Evolutionary conservation across 2,113 vertebrate species (phyloP).

Genomic region (Microtus ochrogaster): DNA sequence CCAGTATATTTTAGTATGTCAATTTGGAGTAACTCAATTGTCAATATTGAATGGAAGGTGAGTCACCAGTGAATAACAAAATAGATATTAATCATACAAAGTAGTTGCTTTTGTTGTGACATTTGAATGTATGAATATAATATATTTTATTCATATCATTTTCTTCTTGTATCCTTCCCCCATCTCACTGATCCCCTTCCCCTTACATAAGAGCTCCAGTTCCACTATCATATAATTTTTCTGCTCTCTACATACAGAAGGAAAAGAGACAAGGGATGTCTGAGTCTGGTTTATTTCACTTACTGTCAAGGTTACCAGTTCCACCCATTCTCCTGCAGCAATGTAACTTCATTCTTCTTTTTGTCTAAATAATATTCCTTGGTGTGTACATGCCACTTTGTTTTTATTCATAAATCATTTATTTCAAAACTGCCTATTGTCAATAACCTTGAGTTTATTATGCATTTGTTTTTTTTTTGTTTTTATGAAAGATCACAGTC

Average conservation of each 20-base stretch:
- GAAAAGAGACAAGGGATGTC: too few relatives aligned
- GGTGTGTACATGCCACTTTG: too few relatives aligned
- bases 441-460: too few relatives aligned
- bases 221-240: background rate
- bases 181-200: background rate
- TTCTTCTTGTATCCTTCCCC: background rate
- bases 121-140: background rate
- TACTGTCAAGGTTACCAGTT: background rate
- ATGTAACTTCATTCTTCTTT: background rate
- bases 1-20: too few relatives aligned
- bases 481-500: background rate
- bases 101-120: background rate
- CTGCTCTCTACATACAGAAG: too few relatives aligned
- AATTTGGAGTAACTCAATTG: too few relatives aligned
- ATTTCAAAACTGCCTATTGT: background rate
- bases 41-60: too few relatives aligned
- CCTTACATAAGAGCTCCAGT: background rate
- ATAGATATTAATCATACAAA: background rate
- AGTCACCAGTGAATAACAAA: too few relatives aligned
- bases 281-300: background rate
- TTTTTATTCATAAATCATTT: background rate
- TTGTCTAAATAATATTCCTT: background rate
- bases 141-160: background rate
- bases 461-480: background rate
- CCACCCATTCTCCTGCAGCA: background rate